Evolutionary conservation across 1,140 invertebrate species (phyloP), one percentile per base, ranked within the genome.

Genomic region (Oncopeltus fasciatus): DNA sequence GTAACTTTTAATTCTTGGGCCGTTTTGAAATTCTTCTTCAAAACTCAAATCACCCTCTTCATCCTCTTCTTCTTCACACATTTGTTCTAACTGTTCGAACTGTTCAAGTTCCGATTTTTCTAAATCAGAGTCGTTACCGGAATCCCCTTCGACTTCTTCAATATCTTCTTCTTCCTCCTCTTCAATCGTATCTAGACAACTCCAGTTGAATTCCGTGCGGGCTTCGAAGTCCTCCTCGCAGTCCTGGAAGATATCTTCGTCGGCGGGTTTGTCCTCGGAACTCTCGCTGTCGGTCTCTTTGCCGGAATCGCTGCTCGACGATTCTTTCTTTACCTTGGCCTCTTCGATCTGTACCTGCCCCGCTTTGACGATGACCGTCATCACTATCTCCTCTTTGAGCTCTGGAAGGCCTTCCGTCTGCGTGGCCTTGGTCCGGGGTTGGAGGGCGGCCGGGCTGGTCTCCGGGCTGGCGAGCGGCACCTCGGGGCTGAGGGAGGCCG

Each of bases 101-200:
- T 59, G 59, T 31, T 64, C 63, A 11, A 64, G 28, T 33, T 64
- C 63, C 18, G 61, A 62, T 28, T 62, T 62, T 26, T 62, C 61
- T 16, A 47, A 43, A 57, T 62, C 61, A 8, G 62, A 63, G 20
- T 63, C 62, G 26, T 63, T 63, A n/a, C 56, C 62, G 1, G 63
- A 64, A 26, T 64, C 63, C n/a, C n/a, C n/a, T n/a, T n/a, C n/a
- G n/a, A n/a, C n/a, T n/a, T n/a, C n/a, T n/a, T n/a, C n/a, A n/a
- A n/a, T n/a, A n/a, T n/a, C n/a, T 28, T 61, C 60, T 47, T 53
- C 63, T 20, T 53, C 63, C 57, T 64, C 63, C 38, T 64, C 63
- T 29, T 60, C 58, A 1, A 60, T 60, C 2, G 59, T 60, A 11
- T 51, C 33, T 12, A 60, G 24, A 16, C 31, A 46, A 27, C 59